phyloP scores from a whole-genome alignment of 1,140 invertebrate species.

The Drosophila punjabiensis region DNA sequence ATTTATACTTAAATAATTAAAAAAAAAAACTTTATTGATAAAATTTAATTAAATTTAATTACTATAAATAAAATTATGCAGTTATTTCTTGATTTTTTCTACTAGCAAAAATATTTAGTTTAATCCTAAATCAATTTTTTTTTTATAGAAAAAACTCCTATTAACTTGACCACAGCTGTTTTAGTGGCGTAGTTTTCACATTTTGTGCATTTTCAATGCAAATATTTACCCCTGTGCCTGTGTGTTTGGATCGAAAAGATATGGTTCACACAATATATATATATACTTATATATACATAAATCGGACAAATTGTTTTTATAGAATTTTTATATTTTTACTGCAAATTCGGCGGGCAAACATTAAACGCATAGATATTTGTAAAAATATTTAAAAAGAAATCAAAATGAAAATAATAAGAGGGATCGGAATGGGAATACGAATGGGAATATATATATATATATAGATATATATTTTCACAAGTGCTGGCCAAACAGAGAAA shows the following conservation, averaged over 20 bases:
- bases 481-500: constrained; percentile 60
- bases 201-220: constrained; percentile 45
- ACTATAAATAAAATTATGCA: too few species aligned
- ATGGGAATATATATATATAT: constrained; percentile 31
- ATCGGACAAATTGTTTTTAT: constrained; percentile 33
- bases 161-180: neutral
- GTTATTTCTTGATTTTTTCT: too few species aligned
- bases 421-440: constrained; percentile 52
- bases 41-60: too few species aligned
- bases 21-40: too few species aligned
- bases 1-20: too few species aligned
- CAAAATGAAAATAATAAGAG: constrained; percentile 45
- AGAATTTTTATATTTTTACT: constrained; percentile 10
- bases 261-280: constrained; percentile 10
- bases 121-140: neutral
- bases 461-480: constrained; percentile 64
- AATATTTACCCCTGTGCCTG: constrained; percentile 37
- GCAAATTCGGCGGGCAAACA: constrained; percentile 21
- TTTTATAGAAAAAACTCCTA: neutral
- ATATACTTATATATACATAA: neutral
- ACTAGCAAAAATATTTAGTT: neutral
- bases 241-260: constrained; percentile 5
- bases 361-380: constrained; percentile 21
- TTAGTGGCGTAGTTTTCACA: neutral
- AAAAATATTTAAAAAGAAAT: constrained; percentile 27